phyloP scores from a whole-genome alignment of 1,140 invertebrate genomes.

The Drosophila subobscura region DNA sequence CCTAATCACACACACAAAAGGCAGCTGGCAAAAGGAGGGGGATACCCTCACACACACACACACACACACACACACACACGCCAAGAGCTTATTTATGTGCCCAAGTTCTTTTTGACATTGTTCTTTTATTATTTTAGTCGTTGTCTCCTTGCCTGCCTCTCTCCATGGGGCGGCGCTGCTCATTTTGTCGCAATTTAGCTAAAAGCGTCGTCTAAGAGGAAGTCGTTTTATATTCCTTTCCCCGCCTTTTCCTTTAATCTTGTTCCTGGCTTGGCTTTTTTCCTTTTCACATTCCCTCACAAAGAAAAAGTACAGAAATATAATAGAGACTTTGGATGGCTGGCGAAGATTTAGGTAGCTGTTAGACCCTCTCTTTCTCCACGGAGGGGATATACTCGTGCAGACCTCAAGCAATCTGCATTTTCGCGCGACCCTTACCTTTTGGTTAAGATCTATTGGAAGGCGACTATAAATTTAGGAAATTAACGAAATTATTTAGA shows the following conservation, averaged over 20 bases:
- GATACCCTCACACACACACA: not conserved
- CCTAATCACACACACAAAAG: conserved; percentile 70
- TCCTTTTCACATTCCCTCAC: conserved; percentile 40
- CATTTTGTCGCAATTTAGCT: conserved; percentile 82
- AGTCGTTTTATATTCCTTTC: conserved; percentile 74
- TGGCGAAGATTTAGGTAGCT: not conserved
- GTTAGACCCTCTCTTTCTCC: too few relatives aligned
- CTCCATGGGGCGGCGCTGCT: conserved; percentile 32
- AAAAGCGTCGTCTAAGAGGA: conserved; percentile 80
- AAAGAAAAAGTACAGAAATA: conserved; percentile 32
- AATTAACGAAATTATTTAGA: too few relatives aligned
- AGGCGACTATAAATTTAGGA: too few relatives aligned
- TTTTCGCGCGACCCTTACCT: too few relatives aligned
- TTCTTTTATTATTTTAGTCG: conserved; percentile 81
- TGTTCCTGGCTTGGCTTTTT: conserved; percentile 33
- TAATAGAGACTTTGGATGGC: conserved; percentile 4
- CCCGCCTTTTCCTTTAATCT: conserved; percentile 30
- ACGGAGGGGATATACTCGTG: too few relatives aligned
- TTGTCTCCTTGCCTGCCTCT: conserved; percentile 14
- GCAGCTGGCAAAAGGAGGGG: not conserved
- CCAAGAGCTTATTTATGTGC: conserved; percentile 74
- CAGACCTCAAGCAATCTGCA: too few relatives aligned
- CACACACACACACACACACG: conserved; percentile 8
- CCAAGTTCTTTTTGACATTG: conserved; percentile 72
- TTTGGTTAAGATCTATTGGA: too few relatives aligned